These are phyloP conservation scores for Conomelus anceps DNA, from an alignment of 2,888 invertebrate species.

Conservation along the genomic window DNA sequence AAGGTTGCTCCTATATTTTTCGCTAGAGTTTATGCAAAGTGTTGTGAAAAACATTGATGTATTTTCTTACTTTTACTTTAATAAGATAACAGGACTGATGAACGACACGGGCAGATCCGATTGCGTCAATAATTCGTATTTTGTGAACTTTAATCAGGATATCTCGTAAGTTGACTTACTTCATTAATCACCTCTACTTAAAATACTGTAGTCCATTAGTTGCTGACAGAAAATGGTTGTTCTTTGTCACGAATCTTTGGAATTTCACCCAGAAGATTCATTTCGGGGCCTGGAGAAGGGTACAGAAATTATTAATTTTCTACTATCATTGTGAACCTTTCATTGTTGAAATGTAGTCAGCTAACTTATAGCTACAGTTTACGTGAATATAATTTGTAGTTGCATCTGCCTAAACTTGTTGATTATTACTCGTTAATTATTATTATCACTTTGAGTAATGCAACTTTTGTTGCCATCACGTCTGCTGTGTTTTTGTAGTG, in stretches of 20 bases:
- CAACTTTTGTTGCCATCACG: neutral
- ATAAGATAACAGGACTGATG: constrained; percentile 64
- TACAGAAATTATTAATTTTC: neutral
- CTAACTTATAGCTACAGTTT: neutral
- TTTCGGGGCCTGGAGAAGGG: no score
- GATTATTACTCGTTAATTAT: neutral
- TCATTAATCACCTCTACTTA: neutral
- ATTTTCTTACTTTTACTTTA: constrained; percentile 46
- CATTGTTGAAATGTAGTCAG: neutral
- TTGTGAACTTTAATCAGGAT: constrained; percentile 96
- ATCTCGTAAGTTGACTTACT: constrained; percentile 73
- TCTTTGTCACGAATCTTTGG: no score
- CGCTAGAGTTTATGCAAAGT: constrained; percentile 44
- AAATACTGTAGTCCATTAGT: no score
- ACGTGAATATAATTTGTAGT: neutral
- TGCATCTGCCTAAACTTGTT: neutral
- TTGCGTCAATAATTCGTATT: constrained; percentile 52
- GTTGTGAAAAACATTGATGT: constrained; percentile 45
- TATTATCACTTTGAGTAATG: no score
- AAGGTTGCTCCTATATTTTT: constrained; percentile 33
- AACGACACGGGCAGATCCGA: constrained; percentile 51
- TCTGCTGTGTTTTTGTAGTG: neutral
- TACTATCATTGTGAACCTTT: neutral
- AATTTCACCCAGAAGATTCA: no score
- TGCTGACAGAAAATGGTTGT: no score